Conservation (phyloP, 2,888 invertebrate genomes). For the Brachylomia viminalis region DNA sequence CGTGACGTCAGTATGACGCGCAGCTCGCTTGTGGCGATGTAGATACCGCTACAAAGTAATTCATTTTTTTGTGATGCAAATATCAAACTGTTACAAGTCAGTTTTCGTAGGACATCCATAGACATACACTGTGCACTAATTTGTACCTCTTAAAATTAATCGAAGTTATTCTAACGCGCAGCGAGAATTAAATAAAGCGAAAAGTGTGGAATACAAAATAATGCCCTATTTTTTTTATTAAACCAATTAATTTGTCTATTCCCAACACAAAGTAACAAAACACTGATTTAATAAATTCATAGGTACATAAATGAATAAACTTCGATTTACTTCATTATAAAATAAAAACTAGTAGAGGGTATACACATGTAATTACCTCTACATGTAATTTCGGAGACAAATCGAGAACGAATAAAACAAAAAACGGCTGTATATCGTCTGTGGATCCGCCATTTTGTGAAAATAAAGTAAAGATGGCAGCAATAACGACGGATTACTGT, state of each 20-base stretch:
- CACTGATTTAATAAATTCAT: constrained; percentile 1
- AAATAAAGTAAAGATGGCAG: constrained; percentile 36
- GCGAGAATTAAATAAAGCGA: neutral
- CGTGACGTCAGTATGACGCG: too few species aligned
- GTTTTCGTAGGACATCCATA: neutral
- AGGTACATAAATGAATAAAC: neutral
- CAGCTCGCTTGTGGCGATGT: too few species aligned
- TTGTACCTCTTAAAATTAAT: neutral
- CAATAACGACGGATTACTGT: constrained; percentile 36
- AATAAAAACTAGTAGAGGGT: too few species aligned
- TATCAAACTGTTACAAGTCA: neutral
- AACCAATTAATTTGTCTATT: neutral
- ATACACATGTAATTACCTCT: too few species aligned
- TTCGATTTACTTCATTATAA: constrained; percentile 12
- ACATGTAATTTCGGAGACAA: neutral
- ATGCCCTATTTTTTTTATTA: neutral
- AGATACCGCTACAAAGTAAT: too few species aligned
- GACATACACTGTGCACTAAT: neutral
- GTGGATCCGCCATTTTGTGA: constrained; percentile 34
- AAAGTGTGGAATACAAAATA: too few species aligned
- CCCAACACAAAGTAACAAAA: neutral
- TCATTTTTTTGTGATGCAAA: neutral
- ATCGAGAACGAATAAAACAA: constrained; percentile 35
- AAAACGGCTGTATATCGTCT: constrained; percentile 5
- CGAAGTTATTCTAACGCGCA: neutral